These are phyloP conservation scores for Jaculus jaculus DNA, from an alignment of 2,113 vertebrate species.

Conservation along the genomic window DNA sequence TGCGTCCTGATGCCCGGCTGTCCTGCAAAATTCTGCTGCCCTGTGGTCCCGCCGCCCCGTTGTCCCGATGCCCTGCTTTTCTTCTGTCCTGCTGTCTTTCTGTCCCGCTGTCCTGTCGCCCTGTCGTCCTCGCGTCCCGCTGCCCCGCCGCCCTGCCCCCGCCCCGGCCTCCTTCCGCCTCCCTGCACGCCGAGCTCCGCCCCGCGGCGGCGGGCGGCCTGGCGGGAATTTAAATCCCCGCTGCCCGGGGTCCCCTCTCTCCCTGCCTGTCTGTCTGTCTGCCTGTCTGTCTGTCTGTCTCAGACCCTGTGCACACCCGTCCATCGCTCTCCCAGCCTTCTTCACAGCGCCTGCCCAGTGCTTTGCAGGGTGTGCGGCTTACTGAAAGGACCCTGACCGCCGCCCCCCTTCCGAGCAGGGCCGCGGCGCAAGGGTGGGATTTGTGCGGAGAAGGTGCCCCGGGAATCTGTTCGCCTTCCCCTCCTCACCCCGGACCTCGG, in stretches of 20 bases:
- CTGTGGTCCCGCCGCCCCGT: too few relatives aligned
- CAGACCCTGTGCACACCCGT: background rate
- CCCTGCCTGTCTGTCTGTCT: too few relatives aligned
- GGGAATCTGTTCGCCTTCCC: too few relatives aligned
- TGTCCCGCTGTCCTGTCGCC: background rate
- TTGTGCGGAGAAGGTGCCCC: too few relatives aligned
- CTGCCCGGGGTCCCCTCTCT: background rate
- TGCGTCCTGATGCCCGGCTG: background rate
- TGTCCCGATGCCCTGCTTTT: background rate
- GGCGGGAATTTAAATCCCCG: background rate
- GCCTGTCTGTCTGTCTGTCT: background rate
- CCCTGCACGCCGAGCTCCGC: background rate
- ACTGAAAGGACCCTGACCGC: too few relatives aligned
- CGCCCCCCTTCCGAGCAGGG: too few relatives aligned
- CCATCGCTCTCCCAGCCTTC: background rate
- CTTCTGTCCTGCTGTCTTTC: background rate
- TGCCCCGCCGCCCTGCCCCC: background rate
- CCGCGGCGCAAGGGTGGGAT: too few relatives aligned
- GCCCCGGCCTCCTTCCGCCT: slow-evolving; percentile 52
- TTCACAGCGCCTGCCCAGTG: background rate
- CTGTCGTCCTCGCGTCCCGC: background rate
- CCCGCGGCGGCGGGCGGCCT: background rate
- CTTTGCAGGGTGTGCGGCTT: too few relatives aligned
- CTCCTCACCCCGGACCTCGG: too few relatives aligned
- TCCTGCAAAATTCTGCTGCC: background rate